phyloP scores from a whole-genome alignment of 2,888 invertebrate species.

The Caenorhabditis macrosperma region DNA sequence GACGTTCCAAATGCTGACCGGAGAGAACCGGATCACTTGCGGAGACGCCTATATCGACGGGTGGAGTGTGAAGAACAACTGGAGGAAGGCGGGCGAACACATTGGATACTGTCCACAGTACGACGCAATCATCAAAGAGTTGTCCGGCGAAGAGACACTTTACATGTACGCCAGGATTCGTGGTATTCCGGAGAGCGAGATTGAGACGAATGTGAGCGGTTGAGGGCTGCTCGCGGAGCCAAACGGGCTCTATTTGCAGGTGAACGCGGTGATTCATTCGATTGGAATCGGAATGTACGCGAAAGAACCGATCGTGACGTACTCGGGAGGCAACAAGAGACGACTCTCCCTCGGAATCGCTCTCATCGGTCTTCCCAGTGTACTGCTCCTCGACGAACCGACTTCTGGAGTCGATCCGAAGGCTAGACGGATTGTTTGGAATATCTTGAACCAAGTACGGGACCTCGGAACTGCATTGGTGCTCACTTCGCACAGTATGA shows the following conservation, averaged over 20 bases:
- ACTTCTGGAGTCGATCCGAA: conserved; percentile 86
- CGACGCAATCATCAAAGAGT: conserved; percentile 86
- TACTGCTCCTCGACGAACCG: conserved; percentile 82
- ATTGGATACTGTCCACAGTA: conserved; percentile 88
- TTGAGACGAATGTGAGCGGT: conserved; percentile 55
- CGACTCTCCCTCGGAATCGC: conserved; percentile 87
- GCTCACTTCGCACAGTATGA: conserved; percentile 89
- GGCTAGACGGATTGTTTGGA: conserved; percentile 71
- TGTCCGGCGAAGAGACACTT: conserved; percentile 86
- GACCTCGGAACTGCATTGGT: conserved; percentile 84
- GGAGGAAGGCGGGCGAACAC: conserved; percentile 70
- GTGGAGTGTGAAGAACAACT: conserved; percentile 70
- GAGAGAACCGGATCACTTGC: conserved; percentile 71
- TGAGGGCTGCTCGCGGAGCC: too few species aligned
- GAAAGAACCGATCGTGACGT: conserved; percentile 71
- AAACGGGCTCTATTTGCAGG: too few species aligned
- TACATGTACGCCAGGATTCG: conserved; percentile 85
- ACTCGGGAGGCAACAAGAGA: conserved; percentile 87
- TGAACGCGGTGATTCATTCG: conserved; percentile 65
- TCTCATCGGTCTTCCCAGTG: conserved; percentile 85
- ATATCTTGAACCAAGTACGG: conserved; percentile 61
- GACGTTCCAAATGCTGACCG: conserved; percentile 76
- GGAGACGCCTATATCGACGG: conserved; percentile 76
- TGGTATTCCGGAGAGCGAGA: conserved; percentile 82
- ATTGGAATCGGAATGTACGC: conserved; percentile 72